A percentile compares a stretch with the other conserved stretches of the same genome.
Evolutionary conservation across 2,797 vertebrate species (phyloP).

Genomic region (Crenuchus spilurus): DNA sequence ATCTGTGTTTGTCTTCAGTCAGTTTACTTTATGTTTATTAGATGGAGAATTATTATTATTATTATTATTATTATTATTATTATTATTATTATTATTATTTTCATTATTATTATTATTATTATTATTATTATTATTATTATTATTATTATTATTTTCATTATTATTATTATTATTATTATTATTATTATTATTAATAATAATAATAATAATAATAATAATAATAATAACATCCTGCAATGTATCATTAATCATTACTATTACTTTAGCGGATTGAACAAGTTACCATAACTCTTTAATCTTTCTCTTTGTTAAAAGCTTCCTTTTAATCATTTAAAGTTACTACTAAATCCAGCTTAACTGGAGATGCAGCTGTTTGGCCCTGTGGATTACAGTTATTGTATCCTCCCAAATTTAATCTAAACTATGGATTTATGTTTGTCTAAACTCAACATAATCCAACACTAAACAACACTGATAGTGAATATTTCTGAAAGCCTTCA

Average conservation of each 20-base stretch:
- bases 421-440: conserved; percentile 70
- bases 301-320: conserved; percentile 43
- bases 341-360: conserved; percentile 72
- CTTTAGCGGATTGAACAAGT: background rate
- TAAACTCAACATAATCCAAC: background rate
- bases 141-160: background rate
- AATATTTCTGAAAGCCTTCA: no score
- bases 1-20: background rate
- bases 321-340: conserved; percentile 72
- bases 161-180: background rate
- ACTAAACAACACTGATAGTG: conserved; percentile 15
- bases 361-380: conserved; percentile 61
- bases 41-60: background rate
- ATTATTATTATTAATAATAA: background rate
- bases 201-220: background rate
- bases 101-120: background rate
- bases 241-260: background rate
- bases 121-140: background rate
- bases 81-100: no score
- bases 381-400: conserved; percentile 67
- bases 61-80: conserved; percentile 17
- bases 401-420: conserved; percentile 72
- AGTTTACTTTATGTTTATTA: background rate
- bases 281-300: conserved; percentile 48
- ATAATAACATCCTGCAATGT: background rate